Evolutionary conservation across 2,888 invertebrate species (phyloP).

Genomic region (Bruchidius siliquastri): DNA sequence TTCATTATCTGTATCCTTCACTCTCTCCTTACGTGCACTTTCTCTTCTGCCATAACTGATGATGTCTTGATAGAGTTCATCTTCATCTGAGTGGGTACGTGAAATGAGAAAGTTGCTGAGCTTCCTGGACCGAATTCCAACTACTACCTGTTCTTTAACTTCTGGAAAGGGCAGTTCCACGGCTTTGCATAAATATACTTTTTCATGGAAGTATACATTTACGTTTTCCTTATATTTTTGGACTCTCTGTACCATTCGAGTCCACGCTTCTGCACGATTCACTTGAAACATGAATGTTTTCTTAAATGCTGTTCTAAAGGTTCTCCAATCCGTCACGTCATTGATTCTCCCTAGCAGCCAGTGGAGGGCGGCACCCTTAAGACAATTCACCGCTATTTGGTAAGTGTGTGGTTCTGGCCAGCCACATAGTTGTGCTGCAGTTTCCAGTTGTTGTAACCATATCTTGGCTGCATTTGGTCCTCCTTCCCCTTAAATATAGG

Average conservation of each 20-base stretch:
- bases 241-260: neutral
- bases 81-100: neutral
- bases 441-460: slow-evolving; percentile 2
- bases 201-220: neutral
- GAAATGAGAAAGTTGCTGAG: neutral
- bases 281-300: neutral
- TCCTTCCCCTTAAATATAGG: neutral
- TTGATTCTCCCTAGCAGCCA: neutral
- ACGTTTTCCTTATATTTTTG: neutral
- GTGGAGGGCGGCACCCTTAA: neutral
- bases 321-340: neutral
- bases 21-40: neutral
- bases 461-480: slow-evolving; percentile 1
- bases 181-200: neutral
- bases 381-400: neutral
- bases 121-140: neutral
- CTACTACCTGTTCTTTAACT: slow-evolving; percentile 1
- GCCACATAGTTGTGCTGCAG: neutral
- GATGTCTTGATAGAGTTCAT: slow-evolving; percentile 2
- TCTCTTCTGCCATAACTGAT: neutral
- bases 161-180: slow-evolving; percentile 1
- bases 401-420: neutral
- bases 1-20: neutral
- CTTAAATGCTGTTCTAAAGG: neutral
- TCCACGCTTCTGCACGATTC: neutral